A percentile compares a stretch with the other conserved stretches of the same genome.
Evolutionary conservation across 2,113 vertebrate genomes (phyloP).

Genomic region (Cinclus cinclus): DNA sequence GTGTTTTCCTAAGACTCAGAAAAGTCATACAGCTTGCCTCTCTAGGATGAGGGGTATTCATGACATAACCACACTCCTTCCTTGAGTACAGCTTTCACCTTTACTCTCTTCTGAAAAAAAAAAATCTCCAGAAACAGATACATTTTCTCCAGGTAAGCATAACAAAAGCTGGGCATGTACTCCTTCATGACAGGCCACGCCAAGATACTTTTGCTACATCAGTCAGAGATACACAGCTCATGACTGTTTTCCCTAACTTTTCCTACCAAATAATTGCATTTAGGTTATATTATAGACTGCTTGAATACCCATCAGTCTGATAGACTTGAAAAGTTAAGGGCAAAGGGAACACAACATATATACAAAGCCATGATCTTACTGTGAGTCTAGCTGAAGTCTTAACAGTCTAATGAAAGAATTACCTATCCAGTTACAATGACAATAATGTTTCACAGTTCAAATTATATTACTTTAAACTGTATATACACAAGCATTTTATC

Average conservation of each 20-base stretch:
- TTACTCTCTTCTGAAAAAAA: background rate
- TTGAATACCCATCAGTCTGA: background rate
- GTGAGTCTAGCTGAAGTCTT: background rate
- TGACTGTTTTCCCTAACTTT: background rate
- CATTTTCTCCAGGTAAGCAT: background rate
- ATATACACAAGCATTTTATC: background rate
- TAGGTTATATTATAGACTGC: background rate
- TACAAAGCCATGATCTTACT: background rate
- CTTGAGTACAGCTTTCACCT: background rate
- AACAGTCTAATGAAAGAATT: background rate
- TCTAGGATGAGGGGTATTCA: background rate
- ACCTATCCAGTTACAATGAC: background rate
- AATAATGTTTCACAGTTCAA: background rate
- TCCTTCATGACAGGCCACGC: background rate
- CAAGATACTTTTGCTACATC: background rate
- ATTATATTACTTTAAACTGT: background rate
- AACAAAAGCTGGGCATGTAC: background rate
- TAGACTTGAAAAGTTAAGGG: background rate
- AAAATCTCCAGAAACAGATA: background rate
- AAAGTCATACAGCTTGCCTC: background rate
- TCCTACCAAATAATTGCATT: background rate
- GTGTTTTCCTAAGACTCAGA: background rate
- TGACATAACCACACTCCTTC: background rate
- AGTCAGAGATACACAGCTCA: background rate
- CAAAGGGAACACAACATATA: background rate